Evolutionary conservation across 2,113 vertebrate species (phyloP).

Genomic region (Eubucco bourcierii): DNA sequence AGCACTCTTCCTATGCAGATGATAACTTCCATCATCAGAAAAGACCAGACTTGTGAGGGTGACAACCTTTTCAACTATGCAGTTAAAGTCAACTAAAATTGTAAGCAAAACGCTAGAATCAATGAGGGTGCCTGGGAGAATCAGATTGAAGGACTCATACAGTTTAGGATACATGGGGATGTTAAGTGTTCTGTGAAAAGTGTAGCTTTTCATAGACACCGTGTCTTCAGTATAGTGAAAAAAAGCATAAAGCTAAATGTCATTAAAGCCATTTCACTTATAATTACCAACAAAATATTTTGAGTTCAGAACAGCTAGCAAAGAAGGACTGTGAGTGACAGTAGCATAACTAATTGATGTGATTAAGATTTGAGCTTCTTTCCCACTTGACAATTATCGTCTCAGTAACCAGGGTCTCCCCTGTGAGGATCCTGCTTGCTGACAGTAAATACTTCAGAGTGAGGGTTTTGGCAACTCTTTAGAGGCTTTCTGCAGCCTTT

Average conservation of each 20-base stretch:
- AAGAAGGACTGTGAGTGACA: neutral
- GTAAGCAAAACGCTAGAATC: neutral
- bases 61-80: neutral
- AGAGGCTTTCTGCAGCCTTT: neutral
- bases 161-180: neutral
- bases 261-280: neutral
- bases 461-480: neutral
- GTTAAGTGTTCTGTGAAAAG: neutral
- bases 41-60: neutral
- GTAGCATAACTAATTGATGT: constrained; percentile 24
- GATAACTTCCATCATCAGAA: fast-evolving
- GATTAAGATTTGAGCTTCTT: neutral
- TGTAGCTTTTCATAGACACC: neutral
- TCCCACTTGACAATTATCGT: neutral
- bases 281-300: neutral
- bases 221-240: neutral
- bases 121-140: neutral
- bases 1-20: neutral
- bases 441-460: neutral
- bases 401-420: neutral
- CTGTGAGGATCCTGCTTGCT: neutral
- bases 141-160: neutral
- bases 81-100: neutral
- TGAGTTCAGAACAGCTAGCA: neutral
- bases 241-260: neutral